A percentile compares a stretch with the other conserved stretches of the same genome.
phyloP scores from a whole-genome alignment of 2,797 vertebrate genomes.

The Rhyacichthys aspro region DNA sequence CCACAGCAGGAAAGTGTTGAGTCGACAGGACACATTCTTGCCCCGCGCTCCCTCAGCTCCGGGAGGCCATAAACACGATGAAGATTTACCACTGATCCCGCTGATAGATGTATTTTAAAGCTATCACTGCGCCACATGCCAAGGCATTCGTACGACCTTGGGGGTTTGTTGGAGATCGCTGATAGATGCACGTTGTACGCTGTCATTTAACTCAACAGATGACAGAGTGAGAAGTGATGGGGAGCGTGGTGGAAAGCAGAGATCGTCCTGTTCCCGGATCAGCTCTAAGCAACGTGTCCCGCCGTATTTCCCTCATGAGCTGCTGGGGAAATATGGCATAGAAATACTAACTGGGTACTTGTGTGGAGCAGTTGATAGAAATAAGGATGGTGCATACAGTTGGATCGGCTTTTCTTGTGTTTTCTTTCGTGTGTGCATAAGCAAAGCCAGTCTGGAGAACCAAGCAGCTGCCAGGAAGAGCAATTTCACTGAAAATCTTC shows the following conservation, averaged over 20 bases:
- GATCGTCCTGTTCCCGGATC: neutral
- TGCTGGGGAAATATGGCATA: neutral
- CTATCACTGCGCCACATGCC: slow-evolving; percentile 51
- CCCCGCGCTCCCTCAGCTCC: slow-evolving; percentile 46
- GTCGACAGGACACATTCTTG: slow-evolving; percentile 54
- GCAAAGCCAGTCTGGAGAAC: no score
- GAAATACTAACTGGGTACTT: no score
- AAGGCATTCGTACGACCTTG: slow-evolving; percentile 52
- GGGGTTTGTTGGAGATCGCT: slow-evolving; percentile 36
- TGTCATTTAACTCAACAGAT: slow-evolving; percentile 57
- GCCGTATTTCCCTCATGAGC: neutral
- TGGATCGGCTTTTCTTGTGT: no score
- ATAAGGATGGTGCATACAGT: no score
- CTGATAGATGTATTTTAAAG: slow-evolving; percentile 70
- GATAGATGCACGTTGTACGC: slow-evolving; percentile 24
- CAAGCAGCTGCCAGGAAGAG: no score
- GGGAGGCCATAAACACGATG: slow-evolving; percentile 59
- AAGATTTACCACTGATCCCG: slow-evolving; percentile 65
- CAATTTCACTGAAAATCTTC: no score
- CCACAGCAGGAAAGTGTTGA: slow-evolving; percentile 37
- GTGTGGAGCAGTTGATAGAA: no score
- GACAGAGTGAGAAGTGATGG: slow-evolving; percentile 61
- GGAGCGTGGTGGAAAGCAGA: slow-evolving; percentile 10
- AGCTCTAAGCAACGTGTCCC: neutral
- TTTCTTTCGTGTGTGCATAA: no score